Base-by-base conservation (phyloP, 2,113 vertebrate genomes). In the Ammodytes marinus region DNA sequence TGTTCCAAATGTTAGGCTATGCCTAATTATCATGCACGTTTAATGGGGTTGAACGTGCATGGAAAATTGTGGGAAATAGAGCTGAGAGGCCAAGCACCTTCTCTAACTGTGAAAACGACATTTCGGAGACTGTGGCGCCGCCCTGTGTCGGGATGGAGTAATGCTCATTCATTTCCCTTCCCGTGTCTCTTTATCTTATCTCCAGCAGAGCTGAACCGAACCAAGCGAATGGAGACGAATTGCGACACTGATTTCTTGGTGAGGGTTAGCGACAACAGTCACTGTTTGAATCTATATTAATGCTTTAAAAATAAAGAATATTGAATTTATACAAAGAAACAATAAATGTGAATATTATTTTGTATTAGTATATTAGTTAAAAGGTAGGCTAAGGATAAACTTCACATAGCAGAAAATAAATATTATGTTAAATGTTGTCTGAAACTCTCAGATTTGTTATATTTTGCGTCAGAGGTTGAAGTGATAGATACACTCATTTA, bases 231-330 rank as follows among this genome's bases (percentile, higher is more conserved):
- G 69, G 39, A 59, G 63, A 43, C 54, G 59, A 47, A 49, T 27
- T 27, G 75, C 61, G 43, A 69, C 61, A 72, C 73, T 68, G 72
- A 86, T 74, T 65, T 46, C 59, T 52, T 55, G 68, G 45, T 40
- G 58, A 37, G 74, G 0, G 77, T 84, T 83, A 71, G 72, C 46
- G 81, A 74, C 85, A 87, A 69, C 82, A 86, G 83, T 67, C 74
- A 47, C 37, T 42, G 60, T 45, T 35, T 68, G 17, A 64, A 57
- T 58, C 59, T 11, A 54, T 17, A 40, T 76, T 50, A 69, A 15
- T 14, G 13, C 11, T 72, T n/a, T 46, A 49, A 8, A 13, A 17
- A 11, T 4, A 12, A 27, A 40, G 3, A 35, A 57, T 5, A 19
- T 10, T 43, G 45, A 12, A 66, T 10, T 10, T 27, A 1, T 27